phyloP scores from a whole-genome alignment of 2,113 vertebrate genomes.

The Thymallus thymallus region DNA sequence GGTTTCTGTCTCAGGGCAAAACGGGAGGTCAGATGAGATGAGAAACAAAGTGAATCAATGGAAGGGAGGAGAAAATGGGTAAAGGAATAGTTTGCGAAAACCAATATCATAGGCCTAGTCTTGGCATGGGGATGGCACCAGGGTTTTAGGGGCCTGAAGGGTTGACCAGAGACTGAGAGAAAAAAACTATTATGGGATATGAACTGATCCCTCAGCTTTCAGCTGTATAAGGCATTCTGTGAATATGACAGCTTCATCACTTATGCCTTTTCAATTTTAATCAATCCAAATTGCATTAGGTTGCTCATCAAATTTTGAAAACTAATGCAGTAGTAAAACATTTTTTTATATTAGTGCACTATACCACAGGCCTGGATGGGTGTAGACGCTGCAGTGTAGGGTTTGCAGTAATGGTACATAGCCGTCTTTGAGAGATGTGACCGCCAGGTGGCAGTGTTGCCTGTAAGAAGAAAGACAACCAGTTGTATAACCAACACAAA shows the following conservation, averaged over 20 bases:
- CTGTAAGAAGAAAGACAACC: constrained; percentile 29
- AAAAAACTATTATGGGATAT: background rate
- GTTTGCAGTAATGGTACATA: background rate
- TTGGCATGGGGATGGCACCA: background rate
- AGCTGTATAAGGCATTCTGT: background rate
- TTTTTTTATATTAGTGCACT: background rate
- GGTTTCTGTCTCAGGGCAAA: constrained; percentile 49
- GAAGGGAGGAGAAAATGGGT: constrained; percentile 45
- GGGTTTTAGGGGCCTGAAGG: background rate
- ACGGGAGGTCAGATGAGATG: constrained; percentile 54
- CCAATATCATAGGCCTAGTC: constrained; percentile 5
- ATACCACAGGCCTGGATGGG: too few relatives aligned
- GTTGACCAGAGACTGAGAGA: background rate
- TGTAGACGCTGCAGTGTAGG: background rate
- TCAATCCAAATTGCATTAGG: background rate
- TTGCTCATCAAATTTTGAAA: background rate
- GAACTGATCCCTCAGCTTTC: background rate
- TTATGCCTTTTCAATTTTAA: background rate
- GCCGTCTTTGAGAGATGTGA: constrained; percentile 2
- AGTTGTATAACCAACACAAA: background rate
- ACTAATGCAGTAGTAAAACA: background rate
- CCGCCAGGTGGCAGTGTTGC: constrained; percentile 65
- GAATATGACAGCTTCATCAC: background rate
- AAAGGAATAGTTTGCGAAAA: constrained; percentile 42
- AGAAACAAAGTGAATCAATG: constrained; percentile 50